Percentiles rank a stretch among this genome's conserved stretches.
These are phyloP conservation scores for Leptarthrus brevirostris DNA, from an alignment of 2,888 invertebrate genomes.

Conservation along the genomic window DNA sequence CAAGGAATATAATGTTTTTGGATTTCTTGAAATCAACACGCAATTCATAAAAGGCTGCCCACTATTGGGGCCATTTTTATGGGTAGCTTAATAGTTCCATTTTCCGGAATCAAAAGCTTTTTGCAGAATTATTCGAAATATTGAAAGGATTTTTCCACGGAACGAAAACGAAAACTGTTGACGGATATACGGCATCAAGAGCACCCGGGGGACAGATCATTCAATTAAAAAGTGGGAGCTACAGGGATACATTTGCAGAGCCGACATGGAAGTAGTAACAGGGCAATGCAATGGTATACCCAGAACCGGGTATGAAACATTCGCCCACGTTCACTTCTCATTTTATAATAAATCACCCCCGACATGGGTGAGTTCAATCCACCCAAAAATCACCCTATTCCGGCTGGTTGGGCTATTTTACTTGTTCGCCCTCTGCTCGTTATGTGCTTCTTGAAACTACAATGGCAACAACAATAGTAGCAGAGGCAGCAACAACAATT, in stretches of 20 bases:
- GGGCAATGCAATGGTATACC: background rate
- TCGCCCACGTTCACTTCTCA: conserved; percentile 33
- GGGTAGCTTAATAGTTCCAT: background rate
- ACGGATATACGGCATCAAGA: background rate
- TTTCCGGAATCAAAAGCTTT: conserved; percentile 23
- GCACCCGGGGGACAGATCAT: conserved; percentile 28
- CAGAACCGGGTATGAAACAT: conserved; percentile 10
- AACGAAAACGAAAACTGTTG: conserved; percentile 40
- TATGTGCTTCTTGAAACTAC: conserved; percentile 50
- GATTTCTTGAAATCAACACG: background rate
- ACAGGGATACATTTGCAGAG: background rate
- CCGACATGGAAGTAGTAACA: conserved; percentile 3
- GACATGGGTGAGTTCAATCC: conserved; percentile 40
- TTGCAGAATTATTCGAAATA: background rate
- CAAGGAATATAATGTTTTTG: no score
- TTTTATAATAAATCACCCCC: conserved; percentile 47
- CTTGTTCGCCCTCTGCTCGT: conserved; percentile 44
- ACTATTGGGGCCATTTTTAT: background rate
- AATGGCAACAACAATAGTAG: conserved; percentile 41
- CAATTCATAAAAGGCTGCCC: background rate
- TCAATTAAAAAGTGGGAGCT: conserved; percentile 32
- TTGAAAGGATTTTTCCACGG: conserved; percentile 13
- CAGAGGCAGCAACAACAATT: conserved; percentile 30
- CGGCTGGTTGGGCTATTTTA: conserved; percentile 43
- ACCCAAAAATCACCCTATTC: conserved; percentile 47